Base-by-base conservation (phyloP, 2,888 invertebrate species). In the Drosophila bunnanda region DNA sequence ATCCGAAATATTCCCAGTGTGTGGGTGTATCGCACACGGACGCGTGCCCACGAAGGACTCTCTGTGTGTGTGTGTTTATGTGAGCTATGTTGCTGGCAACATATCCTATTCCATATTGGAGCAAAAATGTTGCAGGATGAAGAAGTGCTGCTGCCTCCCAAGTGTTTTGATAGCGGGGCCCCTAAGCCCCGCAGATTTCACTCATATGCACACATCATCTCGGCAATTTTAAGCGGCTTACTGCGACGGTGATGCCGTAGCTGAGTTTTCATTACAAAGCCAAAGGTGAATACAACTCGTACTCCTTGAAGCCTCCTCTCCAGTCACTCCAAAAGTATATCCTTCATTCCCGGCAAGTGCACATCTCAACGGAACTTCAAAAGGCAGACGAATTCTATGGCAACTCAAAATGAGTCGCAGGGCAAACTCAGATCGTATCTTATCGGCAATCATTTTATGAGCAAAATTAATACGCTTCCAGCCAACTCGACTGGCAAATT, bases 381-480 rank as follows among this genome's bases (percentile, higher is more conserved):
- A 80, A 68, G 66, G 65, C 75, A 52, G 57, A 52, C 73, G 32
- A 62, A 25, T 66, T 64, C 65, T 50, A 53, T 58, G 28, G 48
- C 38, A 20, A 28, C 53, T 38, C 30, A 17, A 15, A 20, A 28
- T 12, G 53, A 36, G 41, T 54, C 38, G 46, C 53, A 50, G 52
- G 56, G 81, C 83, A 83, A 83, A 87, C 89, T 86, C 73, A 85
- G 84, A 89, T 85, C 86, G 82, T 82, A 85, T 85, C 85, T 85
- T 89, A 85, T 89, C 89, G 85, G 75, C 78, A 89, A 85, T 85
- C 88, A 85, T 89, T 85, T 85, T 70, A 88, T 89, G 85, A 73
- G 72, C 85, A 89, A 62, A 76, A 76, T 76, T 76, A 76, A 76
- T 76, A 76, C 76, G 76, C 73, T 76, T 67, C 59, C 62, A 68